Evolutionary conservation across 2,113 vertebrate genomes (phyloP).

Genomic region (Castor canadensis): DNA sequence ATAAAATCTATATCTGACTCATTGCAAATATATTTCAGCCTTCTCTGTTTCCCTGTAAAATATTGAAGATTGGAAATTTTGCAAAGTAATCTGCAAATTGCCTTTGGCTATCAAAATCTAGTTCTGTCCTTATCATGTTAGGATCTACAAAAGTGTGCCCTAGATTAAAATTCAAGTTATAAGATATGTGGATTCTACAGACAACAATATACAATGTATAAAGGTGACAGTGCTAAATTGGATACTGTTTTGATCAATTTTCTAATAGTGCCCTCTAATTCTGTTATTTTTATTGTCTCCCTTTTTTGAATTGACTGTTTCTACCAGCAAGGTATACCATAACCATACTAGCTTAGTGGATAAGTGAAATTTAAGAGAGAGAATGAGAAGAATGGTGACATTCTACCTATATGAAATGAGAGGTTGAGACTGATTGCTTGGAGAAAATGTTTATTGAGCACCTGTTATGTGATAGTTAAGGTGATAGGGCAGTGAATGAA

Average conservation of each 20-base stretch:
- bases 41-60: slow-evolving; percentile 31
- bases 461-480: neutral
- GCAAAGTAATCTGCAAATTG: slow-evolving; percentile 19
- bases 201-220: neutral
- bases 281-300: neutral
- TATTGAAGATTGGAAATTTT: slow-evolving; percentile 23
- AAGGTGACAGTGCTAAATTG: neutral
- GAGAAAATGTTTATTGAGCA: neutral
- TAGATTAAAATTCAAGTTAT: neutral
- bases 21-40: slow-evolving; percentile 23
- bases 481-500: rapidly evolving
- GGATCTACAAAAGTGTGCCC: neutral
- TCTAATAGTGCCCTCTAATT: neutral
- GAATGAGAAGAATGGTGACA: neutral
- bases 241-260: neutral
- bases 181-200: neutral
- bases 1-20: slow-evolving; percentile 64
- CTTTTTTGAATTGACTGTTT: neutral
- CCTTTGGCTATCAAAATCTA: neutral
- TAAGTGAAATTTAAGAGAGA: neutral
- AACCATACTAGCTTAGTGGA: neutral
- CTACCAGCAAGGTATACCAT: neutral
- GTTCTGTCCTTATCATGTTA: neutral
- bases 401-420: neutral
- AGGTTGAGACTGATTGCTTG: neutral